Conservation (phyloP, 35 echinoderm and acorn worm species). For the Lytechinus pictus region DNA sequence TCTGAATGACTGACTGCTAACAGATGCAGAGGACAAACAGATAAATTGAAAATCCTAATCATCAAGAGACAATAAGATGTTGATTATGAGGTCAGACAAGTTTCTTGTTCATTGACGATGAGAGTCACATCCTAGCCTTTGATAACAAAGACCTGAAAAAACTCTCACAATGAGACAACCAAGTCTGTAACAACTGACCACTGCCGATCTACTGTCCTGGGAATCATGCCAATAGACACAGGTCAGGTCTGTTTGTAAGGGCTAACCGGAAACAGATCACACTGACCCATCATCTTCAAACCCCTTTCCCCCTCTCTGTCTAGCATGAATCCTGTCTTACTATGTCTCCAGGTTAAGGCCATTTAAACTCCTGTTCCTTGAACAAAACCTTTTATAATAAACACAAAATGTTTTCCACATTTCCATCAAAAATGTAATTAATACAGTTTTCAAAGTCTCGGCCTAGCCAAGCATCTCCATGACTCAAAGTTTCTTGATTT, state of each 20-base stretch:
- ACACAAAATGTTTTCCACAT: too few species aligned
- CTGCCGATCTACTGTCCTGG: background rate
- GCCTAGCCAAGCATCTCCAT: too few species aligned
- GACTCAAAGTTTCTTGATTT: too few species aligned
- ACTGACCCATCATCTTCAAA: background rate
- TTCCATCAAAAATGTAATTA: too few species aligned
- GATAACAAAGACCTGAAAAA: background rate
- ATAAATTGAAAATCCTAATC: background rate
- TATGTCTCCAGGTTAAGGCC: background rate
- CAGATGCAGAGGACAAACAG: background rate
- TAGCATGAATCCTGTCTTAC: background rate
- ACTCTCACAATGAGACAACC: background rate
- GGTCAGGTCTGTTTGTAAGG: background rate
- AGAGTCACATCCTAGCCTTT: background rate
- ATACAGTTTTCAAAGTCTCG: too few species aligned
- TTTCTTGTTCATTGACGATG: background rate
- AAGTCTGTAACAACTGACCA: background rate
- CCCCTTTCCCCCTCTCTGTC: background rate
- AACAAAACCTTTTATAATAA: too few species aligned
- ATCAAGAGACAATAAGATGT: background rate
- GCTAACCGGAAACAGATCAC: background rate
- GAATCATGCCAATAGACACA: background rate
- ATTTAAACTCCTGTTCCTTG: background rate
- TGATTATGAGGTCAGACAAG: background rate
- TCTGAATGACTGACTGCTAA: background rate